A percentile compares a stretch with the other conserved stretches of the same genome.
Conservation (phyloP, 1,140 invertebrate species). For the Drosophila melanogaster region Release_6_plus_ISO1_MT NT_033777.3:6930501-6931000, state of each 20-base stretch:
- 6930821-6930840: constrained; percentile 52
- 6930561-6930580: constrained; percentile 33
- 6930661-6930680: constrained; percentile 3
- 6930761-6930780: background rate
- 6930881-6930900: constrained; percentile 39
- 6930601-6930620: constrained; percentile 28
- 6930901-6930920: constrained; percentile 29
- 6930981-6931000: constrained; percentile 79
- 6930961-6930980: constrained; percentile 78
- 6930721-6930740: constrained; percentile 81
- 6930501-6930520: constrained; percentile 73
- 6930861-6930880: constrained; percentile 54
- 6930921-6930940: constrained; percentile 76
- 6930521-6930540: constrained; percentile 72
- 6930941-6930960: constrained; percentile 35
- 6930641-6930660: background rate
- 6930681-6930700: constrained; percentile 45
- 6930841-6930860: constrained; percentile 79
- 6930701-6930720: constrained; percentile 64
- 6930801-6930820: constrained; percentile 33
- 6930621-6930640: constrained; percentile 26
- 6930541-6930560: constrained; percentile 79
- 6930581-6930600: constrained; percentile 12
- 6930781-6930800: constrained; percentile 41
- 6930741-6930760: constrained; percentile 22